Base-by-base conservation (phyloP, 2,888 invertebrate species). In the Microctonus brassicae region DNA sequence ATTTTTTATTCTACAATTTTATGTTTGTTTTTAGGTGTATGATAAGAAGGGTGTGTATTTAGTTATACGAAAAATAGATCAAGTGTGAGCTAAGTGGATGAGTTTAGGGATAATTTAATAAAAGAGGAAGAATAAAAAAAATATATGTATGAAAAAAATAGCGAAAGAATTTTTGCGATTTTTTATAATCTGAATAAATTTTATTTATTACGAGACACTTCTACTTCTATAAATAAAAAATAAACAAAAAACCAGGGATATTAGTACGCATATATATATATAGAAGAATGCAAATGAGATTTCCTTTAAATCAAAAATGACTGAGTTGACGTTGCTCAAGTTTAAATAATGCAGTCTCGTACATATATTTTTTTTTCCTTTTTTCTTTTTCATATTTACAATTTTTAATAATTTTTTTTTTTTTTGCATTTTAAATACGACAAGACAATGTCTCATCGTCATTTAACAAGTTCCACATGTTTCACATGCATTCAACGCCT, bases 161-260 rank as follows among this genome's bases (percentile, higher is more conserved):
- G 1, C 4, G 4, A 36, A 9, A 36, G 4, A 36, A 36, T 1
- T 36, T 36, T 36, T 10, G 10, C 10, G 83, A 81, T 80, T 81
- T 81, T 81, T 79, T 77, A 77, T 77, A 78, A 77, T 78, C 66
- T 55, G 79, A 78, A 82, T 84, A 82, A 85, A 85, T 84, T 83
- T n/a, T 39, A 36, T 57, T 66, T 20, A 36, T 57, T 68, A 39
- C 42, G 39, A 22, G 42, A 13, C 29, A n/a, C 52, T 60, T 20
- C 7, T 33, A 39, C 39, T 57, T 66, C 17, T 22, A 68, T 33
- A 58, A 29, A 58, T 29, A 68, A 33, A n/a, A 29, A 57, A 13
- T 58, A 42, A 58, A 11, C 34, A 34, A 47, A 53, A 13, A 13
- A 20, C n/a, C n/a, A n/a, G n/a, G n/a, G n/a, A n/a, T n/a, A n/a